Evolutionary conservation across 1,140 invertebrate genomes (phyloP).

Genomic region (Bombus pyrosoma): DNA sequence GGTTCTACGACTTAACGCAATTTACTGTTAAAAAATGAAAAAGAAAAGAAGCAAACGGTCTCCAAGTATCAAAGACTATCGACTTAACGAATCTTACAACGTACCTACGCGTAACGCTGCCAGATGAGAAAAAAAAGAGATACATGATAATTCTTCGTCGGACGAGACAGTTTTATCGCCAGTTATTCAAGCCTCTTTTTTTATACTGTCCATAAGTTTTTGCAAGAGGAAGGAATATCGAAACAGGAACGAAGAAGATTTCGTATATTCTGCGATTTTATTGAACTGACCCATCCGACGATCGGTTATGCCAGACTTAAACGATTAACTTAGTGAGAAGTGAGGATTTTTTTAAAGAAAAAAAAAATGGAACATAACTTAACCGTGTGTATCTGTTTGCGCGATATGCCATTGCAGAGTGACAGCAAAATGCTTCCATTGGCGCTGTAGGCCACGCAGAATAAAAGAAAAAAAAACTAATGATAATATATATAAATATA

Average conservation of each 20-base stretch:
- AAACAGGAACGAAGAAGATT: background rate
- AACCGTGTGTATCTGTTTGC: conserved; percentile 54
- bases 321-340: conserved; percentile 43
- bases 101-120: conserved; percentile 71
- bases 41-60: conserved; percentile 37
- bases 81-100: conserved; percentile 68
- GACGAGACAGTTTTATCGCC: conserved; percentile 35
- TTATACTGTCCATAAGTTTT: conserved; percentile 3
- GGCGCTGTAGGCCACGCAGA: conserved; percentile 68
- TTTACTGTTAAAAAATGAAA: conserved; percentile 35
- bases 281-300: conserved; percentile 40
- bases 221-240: background rate
- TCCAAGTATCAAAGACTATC: conserved; percentile 60
- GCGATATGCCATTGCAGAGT: conserved; percentile 64
- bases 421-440: conserved; percentile 74
- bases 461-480: conserved; percentile 62
- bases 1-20: conserved; percentile 57
- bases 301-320: conserved; percentile 41
- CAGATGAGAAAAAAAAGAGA: conserved; percentile 43
- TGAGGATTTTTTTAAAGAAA: conserved; percentile 44
- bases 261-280: conserved; percentile 10
- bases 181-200: background rate
- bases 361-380: conserved; percentile 37
- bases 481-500: conserved; percentile 66
- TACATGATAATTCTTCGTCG: conserved; percentile 39